A percentile compares a stretch with the other conserved stretches of the same genome.
Conservation (phyloP, 2,113 vertebrate species). For the Cephalopterus ornatus region DNA sequence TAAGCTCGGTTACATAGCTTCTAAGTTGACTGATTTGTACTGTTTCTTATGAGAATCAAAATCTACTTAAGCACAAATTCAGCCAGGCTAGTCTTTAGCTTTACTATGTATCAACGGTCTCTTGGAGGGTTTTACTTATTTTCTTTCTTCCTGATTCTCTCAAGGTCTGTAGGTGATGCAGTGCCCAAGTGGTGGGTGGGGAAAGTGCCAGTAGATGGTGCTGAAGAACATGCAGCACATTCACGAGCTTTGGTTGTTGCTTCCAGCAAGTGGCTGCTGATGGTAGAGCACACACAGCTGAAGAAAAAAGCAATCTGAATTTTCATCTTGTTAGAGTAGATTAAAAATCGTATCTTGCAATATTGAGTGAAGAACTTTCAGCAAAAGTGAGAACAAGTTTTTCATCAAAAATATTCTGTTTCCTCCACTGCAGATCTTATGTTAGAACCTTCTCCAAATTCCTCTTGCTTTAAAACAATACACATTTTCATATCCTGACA, state of each 20-base stretch:
- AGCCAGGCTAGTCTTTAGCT: neutral
- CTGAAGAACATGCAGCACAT: neutral
- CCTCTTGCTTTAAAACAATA: neutral
- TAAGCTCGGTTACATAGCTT: neutral
- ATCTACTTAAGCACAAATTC: neutral
- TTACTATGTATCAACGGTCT: neutral
- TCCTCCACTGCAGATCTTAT: neutral
- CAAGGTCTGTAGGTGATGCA: neutral
- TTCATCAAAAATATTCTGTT: neutral
- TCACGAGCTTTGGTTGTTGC: neutral
- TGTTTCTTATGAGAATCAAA: neutral
- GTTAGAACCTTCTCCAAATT: neutral
- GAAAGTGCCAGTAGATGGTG: constrained; percentile 35
- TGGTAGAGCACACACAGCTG: neutral
- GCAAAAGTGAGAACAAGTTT: neutral
- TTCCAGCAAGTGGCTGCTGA: neutral
- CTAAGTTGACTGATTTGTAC: neutral
- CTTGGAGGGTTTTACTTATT: neutral
- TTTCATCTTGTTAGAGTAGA: neutral
- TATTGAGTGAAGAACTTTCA: neutral
- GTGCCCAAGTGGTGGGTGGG: neutral
- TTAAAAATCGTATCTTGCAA: neutral
- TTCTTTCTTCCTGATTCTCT: neutral
- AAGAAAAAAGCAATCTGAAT: neutral
- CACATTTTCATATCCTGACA: neutral